Conservation (phyloP, 2,888 invertebrate genomes). For the Cataglyphis rosenhaueri region DNA sequence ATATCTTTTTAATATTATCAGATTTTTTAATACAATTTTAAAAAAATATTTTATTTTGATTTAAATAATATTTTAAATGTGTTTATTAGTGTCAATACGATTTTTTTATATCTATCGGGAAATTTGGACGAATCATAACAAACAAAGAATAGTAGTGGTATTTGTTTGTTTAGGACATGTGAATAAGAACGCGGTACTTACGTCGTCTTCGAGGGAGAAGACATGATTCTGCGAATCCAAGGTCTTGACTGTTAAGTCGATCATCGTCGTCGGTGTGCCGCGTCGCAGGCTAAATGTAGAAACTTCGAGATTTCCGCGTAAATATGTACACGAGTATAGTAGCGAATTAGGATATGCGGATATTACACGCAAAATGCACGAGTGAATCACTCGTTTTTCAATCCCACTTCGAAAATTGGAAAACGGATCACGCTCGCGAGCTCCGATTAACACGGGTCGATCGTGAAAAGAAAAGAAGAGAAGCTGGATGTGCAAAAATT, state of each 20-base stretch:
- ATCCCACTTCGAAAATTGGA: not conserved
- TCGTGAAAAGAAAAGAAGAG: not conserved
- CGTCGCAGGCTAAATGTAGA: constrained; percentile 15
- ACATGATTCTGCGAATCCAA: constrained; percentile 94
- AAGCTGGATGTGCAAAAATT: not conserved
- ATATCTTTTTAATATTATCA: not conserved
- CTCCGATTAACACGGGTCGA: not conserved
- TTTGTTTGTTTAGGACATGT: not conserved
- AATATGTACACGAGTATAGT: not conserved
- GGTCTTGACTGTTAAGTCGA: constrained; percentile 95
- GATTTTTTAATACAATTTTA: not conserved
- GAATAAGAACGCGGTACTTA: constrained; percentile 86
- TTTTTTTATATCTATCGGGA: not conserved
- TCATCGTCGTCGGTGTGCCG: constrained; percentile 86
- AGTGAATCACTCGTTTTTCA: not conserved
- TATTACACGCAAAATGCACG: not conserved
- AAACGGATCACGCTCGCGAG: not conserved
- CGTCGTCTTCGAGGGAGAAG: constrained; percentile 94
- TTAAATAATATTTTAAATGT: not conserved
- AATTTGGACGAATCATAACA: not conserved
- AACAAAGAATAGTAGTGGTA: not conserved
- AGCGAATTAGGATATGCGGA: not conserved
- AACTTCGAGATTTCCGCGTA: constrained; percentile 38
- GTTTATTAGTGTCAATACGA: not conserved
- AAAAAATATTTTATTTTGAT: not conserved